Conservation (phyloP, 2,888 invertebrate genomes). For the Ormyrus rosae region DNA sequence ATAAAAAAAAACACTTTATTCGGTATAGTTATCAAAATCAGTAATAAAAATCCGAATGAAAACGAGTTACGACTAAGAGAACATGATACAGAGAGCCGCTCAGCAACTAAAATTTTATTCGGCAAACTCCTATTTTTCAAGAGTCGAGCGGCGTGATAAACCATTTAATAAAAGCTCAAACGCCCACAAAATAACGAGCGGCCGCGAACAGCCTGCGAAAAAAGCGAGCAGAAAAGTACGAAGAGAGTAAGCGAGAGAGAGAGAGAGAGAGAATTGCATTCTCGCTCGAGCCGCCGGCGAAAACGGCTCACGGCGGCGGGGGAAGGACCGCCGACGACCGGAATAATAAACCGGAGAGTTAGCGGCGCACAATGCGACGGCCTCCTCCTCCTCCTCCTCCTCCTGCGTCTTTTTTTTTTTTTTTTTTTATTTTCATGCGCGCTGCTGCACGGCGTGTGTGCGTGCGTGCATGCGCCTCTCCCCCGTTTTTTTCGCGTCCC, state of each 20-base stretch:
- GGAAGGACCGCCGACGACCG: constrained; percentile 28
- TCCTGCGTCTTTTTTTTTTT: neutral
- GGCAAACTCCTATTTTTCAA: neutral
- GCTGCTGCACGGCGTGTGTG: neutral
- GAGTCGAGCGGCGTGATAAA: neutral
- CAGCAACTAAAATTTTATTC: no score
- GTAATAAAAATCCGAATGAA: no score
- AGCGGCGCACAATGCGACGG: constrained; percentile 38
- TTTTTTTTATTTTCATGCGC: constrained; percentile 18
- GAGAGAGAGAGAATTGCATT: neutral
- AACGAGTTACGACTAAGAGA: no score
- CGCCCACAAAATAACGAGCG: constrained; percentile 32
- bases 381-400: constrained; percentile 26
- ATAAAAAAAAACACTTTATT: no score
- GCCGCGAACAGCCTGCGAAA: neutral
- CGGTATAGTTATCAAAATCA: no score
- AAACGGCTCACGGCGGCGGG: neutral
- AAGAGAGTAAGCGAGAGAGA: neutral
- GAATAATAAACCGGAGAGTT: constrained; percentile 50
- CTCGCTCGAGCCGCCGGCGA: constrained; percentile 21
- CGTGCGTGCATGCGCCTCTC: neutral
- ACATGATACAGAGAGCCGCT: no score
- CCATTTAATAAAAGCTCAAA: constrained; percentile 33
- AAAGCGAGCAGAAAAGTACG: neutral
- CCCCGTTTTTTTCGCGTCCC: neutral